Evolutionary conservation across 2,113 vertebrate genomes (phyloP), one percentile per base, ranked within the genome.

Genomic region (Microtus richardsoni): DNA sequence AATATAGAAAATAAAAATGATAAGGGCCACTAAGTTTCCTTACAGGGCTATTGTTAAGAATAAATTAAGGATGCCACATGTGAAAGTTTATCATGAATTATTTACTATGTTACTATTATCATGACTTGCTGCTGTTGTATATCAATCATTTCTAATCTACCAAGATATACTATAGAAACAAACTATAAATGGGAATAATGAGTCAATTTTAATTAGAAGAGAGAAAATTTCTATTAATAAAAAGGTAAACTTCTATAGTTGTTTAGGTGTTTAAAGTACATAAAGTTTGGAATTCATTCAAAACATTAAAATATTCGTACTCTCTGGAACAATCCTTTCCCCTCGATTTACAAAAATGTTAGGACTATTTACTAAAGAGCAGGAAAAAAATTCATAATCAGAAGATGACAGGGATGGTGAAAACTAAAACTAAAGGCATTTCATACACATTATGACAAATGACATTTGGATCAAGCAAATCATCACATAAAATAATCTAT

Each of bases 171-270:
- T 39, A 41, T 90, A 83, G 52, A 30, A 86, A 87, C 30, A 73
- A 95, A 84, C 62, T 74, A 80, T 36, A 95, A 41, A 92, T 5
- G 41, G 16, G 8, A 91, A 89, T 36, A 88, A 1, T 58, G 0
- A 41, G 64, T 90, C 82, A 71, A 39, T 36, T 95, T 93, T 95
- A 49, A 70, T 62, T 47, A 79, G 33, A 92, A 87, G 7, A 94
- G 91, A 44, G 66, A 88, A 44, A 44, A 92, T 24, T 19, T 80
- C 13, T 41, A 10, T 62, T 41, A 19, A 74, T 7, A 14, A 47
- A 92, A 93, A 91, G 93, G 17, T 44, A 77, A 89, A 80, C 19
- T 68, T 95, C 36, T 49, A 60, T 1, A 91, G n/a, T 16, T 71
- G 44, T 8, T 75, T 41, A 87, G 41, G 36, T 36, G 36, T 36